Evolutionary conservation across 2,113 vertebrate species (phyloP), one percentile per base, ranked within the genome.

Genomic region (Cyprinus carpio): DNA sequence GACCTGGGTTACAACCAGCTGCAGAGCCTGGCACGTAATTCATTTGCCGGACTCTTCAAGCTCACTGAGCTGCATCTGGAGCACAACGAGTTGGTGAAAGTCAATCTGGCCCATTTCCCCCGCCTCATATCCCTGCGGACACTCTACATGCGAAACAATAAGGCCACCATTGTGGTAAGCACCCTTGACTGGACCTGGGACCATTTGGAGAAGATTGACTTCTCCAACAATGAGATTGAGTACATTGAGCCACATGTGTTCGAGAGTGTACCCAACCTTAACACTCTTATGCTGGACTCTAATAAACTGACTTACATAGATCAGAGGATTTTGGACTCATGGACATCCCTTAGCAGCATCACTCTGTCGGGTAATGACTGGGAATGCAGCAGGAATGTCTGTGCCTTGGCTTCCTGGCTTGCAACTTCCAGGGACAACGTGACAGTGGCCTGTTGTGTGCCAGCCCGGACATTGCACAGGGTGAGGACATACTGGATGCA

Each of bases 1-100:
- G 98, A 99, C 94, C 95, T 99, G 93, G 98, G 98, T 95, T 98
- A 99, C 95, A 99, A 99, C 95, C 98, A 98, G 93, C 94, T 99
- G 92, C 97, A 98, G 93, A 99, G 97, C 92, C 96, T 99, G 92
- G 98, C 98, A 90, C 95, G 98, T 85, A 99, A 99, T 94, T 98
- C 98, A 85, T 99, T 99, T 62, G 97, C 98, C 2, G 98, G 98
- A 91, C 95, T 99, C 92, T 97, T 99, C 90, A 98, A 99, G 93
- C 96, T 99, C 92, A 97, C 97, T 0, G 98, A 99, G 94, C 94
- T 99, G 89, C 98, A 99, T 94, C 96, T 99, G 77, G 98, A 99
- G 96, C 98, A 99, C 97, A 99, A 99, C 90, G 96, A 99, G 91
- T 94, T 99, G 93, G 97, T 98, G 86, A 99, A 99, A 95, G 97